phyloP scores from a whole-genome alignment of 1,140 invertebrate species.

The Brachionus angularis region DNA sequence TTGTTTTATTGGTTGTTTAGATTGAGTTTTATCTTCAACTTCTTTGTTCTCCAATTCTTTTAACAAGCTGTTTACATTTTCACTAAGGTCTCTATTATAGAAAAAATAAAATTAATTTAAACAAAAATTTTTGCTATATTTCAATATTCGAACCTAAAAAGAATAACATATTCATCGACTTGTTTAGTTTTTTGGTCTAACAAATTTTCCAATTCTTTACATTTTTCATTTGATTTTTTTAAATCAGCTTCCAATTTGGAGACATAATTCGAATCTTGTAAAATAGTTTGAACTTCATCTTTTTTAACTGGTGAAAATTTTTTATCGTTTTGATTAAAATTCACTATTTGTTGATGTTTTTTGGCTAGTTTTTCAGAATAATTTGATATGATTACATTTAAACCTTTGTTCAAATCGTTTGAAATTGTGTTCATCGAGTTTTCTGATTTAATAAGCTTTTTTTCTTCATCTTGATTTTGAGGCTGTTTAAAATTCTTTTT shows the following conservation, averaged over 20 bases:
- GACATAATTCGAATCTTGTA: neutral
- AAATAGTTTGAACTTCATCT: neutral
- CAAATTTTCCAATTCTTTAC: neutral
- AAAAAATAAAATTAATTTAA: neutral
- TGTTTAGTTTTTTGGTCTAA: conserved; percentile 1
- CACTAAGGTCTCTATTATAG: neutral
- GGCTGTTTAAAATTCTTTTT: no score
- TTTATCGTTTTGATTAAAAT: neutral
- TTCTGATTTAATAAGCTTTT: no score
- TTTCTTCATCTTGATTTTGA: no score
- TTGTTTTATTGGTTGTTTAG: no score
- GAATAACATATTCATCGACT: neutral
- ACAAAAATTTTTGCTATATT: no score
- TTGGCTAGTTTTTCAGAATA: conserved; percentile 7
- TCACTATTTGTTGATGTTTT: conserved; percentile 9
- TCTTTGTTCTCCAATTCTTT: conserved; percentile 9
- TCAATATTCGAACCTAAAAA: neutral
- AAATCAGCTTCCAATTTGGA: neutral
- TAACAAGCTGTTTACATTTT: conserved; percentile 7
- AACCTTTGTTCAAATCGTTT: neutral
- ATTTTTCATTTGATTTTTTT: neutral
- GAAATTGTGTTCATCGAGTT: no score
- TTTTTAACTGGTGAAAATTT: neutral
- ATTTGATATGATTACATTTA: neutral
- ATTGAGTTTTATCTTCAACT: no score